Percentiles rank a stretch among this genome's conserved stretches.
Evolutionary conservation across 2,888 invertebrate genomes (phyloP).

Genomic region (Spialia ferax): DNA sequence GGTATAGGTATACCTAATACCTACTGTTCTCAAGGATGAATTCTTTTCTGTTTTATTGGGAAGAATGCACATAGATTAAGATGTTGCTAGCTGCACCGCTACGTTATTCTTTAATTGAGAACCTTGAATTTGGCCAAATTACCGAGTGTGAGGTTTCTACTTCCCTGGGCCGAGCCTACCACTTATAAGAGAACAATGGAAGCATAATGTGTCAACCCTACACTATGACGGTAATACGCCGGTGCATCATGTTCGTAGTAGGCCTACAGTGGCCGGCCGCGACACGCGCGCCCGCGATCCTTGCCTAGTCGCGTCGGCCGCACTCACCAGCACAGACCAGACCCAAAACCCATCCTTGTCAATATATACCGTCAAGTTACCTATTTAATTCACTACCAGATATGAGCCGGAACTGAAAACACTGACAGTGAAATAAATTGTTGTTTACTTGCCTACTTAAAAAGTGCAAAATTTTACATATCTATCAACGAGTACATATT

Average conservation of each 20-base stretch:
- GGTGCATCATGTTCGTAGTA: constrained; percentile 33
- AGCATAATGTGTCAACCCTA: constrained; percentile 18
- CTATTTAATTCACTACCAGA: background rate
- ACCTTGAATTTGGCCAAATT: no score
- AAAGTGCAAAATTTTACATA: constrained; percentile 3
- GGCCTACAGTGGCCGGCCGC: constrained; percentile 40
- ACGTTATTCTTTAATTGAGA: no score
- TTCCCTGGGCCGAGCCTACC: no score
- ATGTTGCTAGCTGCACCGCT: no score
- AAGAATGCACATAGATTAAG: no score
- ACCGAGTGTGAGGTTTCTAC: no score
- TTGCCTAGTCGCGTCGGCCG: background rate
- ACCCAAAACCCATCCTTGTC: background rate
- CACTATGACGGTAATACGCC: constrained; percentile 11
- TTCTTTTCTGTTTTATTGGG: no score
- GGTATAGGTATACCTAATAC: no score
- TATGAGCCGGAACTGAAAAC: constrained; percentile 14
- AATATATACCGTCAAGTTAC: background rate
- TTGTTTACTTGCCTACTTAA: background rate
- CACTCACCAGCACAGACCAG: background rate
- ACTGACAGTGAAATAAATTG: constrained; percentile 11
- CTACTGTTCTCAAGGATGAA: no score
- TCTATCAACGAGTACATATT: no score
- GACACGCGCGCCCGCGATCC: constrained; percentile 31
- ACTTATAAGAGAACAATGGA: background rate